These are phyloP conservation scores for Palythoa heliodiscus DNA, from an alignment of 92 coral and sea anemone species.

Conservation along the genomic window DNA sequence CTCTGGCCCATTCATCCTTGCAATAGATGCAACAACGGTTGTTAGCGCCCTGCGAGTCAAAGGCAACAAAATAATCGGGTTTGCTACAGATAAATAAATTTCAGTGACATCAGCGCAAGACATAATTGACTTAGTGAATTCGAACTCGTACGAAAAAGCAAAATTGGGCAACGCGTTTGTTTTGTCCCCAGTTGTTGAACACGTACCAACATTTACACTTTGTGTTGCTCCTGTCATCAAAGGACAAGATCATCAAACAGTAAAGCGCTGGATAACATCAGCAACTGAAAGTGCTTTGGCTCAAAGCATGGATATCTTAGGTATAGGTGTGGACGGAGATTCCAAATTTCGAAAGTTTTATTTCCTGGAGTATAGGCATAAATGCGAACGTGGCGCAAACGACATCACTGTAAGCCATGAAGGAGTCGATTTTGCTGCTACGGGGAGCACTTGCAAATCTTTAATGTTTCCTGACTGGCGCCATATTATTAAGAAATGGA, in stretches of 20 bases:
- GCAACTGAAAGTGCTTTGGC: not conserved
- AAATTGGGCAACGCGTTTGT: slow-evolving; percentile 55
- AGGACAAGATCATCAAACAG: slow-evolving; percentile 34
- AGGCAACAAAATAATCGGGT: slow-evolving; percentile 47
- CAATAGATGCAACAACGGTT: slow-evolving; percentile 50
- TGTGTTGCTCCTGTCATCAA: slow-evolving; percentile 37
- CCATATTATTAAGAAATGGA: slow-evolving; percentile 42
- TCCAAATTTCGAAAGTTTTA: slow-evolving; percentile 46
- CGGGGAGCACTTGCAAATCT: not conserved
- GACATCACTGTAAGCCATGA: slow-evolving; percentile 6
- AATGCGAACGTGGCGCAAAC: not conserved
- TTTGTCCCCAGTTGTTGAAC: slow-evolving; percentile 34
- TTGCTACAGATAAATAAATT: slow-evolving; percentile 40
- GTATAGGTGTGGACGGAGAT: slow-evolving; percentile 48
- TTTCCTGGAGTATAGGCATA: slow-evolving; percentile 17
- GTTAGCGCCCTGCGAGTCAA: slow-evolving; percentile 15
- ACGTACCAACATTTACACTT: slow-evolving; percentile 35
- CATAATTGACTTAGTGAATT: slow-evolving; percentile 30
- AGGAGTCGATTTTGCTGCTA: slow-evolving; percentile 1
- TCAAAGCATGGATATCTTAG: slow-evolving; percentile 29
- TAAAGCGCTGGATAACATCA: not conserved
- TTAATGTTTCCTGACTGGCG: slow-evolving; percentile 51
- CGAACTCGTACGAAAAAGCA: slow-evolving; percentile 35
- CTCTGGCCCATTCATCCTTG: slow-evolving; percentile 39
- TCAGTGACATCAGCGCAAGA: slow-evolving; percentile 36